These are phyloP conservation scores for Sebastes schlegelii DNA, from an alignment of 2,113 vertebrate species.

Conservation along the genomic window DNA sequence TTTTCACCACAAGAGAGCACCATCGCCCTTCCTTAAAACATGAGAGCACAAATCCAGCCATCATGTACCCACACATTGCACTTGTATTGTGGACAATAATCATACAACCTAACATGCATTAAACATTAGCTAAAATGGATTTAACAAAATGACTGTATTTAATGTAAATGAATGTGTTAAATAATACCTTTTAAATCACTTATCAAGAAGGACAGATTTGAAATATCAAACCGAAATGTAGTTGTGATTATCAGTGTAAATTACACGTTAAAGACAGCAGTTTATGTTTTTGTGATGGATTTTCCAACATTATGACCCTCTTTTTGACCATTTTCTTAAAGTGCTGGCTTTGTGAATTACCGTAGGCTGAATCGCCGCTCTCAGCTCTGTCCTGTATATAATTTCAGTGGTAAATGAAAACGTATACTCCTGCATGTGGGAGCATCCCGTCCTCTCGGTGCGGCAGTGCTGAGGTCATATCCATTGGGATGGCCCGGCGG, in stretches of 20 bases:
- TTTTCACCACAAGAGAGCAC: conserved; percentile 70
- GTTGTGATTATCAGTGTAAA: neutral
- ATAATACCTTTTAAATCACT: neutral
- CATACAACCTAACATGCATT: neutral
- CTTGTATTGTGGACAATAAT: neutral
- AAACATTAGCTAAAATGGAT: neutral
- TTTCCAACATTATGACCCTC: neutral
- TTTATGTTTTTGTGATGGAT: neutral
- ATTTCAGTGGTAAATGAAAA: conserved; percentile 61
- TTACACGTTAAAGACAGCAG: neutral
- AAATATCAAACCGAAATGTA: neutral
- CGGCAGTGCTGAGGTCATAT: conserved; percentile 84
- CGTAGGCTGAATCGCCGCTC: neutral
- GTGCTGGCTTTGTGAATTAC: conserved; percentile 4
- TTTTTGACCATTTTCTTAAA: conserved; percentile 1
- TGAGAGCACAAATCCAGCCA: neutral
- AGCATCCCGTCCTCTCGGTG: conserved; percentile 43
- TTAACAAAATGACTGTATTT: neutral
- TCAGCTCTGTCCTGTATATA: conserved; percentile 20
- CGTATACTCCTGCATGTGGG: conserved; percentile 48
- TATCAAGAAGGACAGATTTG: neutral
- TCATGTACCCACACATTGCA: neutral
- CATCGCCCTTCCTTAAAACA: conserved; percentile 63
- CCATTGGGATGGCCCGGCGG: conserved; percentile 73
- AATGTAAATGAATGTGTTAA: neutral